These are phyloP conservation scores for Lycaon pictus DNA, from an alignment of 2,113 vertebrate species.

Conservation along the genomic window DNA sequence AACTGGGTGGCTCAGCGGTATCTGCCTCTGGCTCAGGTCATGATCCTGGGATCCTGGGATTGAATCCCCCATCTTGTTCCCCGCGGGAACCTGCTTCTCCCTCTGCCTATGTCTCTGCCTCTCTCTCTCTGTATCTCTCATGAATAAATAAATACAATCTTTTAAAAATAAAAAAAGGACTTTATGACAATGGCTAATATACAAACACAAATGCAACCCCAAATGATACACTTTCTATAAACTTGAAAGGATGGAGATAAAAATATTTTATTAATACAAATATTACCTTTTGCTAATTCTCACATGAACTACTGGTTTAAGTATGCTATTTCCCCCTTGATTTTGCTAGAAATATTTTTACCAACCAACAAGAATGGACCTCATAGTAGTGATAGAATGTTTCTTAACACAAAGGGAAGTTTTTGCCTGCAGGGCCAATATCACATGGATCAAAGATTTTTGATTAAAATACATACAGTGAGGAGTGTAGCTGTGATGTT, in stretches of 20 bases:
- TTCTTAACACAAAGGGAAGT: slow-evolving; percentile 64
- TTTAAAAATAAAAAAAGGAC: too few relatives aligned
- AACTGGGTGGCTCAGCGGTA: too few relatives aligned
- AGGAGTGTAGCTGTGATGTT: slow-evolving; percentile 58
- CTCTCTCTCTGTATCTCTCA: too few relatives aligned
- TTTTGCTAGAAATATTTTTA: slow-evolving; percentile 19
- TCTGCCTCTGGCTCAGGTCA: too few relatives aligned
- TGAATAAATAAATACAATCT: too few relatives aligned
- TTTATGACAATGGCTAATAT: background rate
- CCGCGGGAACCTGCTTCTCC: too few relatives aligned
- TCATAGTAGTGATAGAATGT: background rate
- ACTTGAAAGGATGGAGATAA: background rate
- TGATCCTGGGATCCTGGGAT: too few relatives aligned
- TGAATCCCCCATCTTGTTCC: too few relatives aligned
- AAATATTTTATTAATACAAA: background rate
- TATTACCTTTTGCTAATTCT: background rate
- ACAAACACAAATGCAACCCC: background rate
- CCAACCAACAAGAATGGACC: background rate
- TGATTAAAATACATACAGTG: slow-evolving; percentile 71
- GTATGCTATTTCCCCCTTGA: background rate
- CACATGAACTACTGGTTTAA: background rate
- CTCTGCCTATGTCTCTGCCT: too few relatives aligned
- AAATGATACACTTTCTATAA: background rate
- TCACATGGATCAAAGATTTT: slow-evolving; percentile 67
- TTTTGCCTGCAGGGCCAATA: slow-evolving; percentile 54